A percentile compares a stretch with the other conserved stretches of the same genome.
These are phyloP conservation scores for Corythaeola cristata DNA, from an alignment of 2,113 vertebrate genomes.

Conservation along the genomic window DNA sequence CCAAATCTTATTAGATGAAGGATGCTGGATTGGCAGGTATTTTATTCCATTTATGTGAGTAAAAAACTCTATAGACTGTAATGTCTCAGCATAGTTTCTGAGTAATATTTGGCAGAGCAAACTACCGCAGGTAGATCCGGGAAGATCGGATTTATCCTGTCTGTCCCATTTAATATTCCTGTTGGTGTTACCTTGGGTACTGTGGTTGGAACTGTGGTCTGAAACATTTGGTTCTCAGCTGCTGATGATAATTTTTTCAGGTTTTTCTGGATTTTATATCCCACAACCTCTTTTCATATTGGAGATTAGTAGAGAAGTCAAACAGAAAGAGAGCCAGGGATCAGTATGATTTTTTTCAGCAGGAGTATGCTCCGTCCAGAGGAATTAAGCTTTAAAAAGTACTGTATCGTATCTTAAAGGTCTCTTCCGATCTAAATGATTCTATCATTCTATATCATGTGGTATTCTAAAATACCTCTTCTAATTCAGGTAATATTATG, in stretches of 20 bases:
- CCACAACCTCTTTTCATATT: not conserved
- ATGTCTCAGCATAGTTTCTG: not conserved
- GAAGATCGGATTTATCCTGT: not conserved
- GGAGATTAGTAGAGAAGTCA: not conserved
- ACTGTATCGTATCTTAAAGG: not conserved
- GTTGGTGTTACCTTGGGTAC: not conserved
- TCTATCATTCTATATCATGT: not conserved
- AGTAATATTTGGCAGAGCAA: not conserved
- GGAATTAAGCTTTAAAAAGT: not conserved
- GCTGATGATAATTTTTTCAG: not conserved
- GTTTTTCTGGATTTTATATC: not conserved
- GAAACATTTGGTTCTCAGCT: not conserved
- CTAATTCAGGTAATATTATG: not conserved
- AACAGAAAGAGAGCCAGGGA: not conserved
- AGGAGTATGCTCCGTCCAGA: rapidly evolving
- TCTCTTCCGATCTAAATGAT: not conserved
- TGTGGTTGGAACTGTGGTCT: not conserved
- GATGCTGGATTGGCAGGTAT: not conserved
- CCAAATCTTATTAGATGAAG: not conserved
- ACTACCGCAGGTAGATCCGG: not conserved
- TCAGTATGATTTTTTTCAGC: not conserved
- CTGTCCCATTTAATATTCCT: not conserved
- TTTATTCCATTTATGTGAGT: not conserved
- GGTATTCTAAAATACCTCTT: not conserved
- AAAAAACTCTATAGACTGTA: not conserved